Evolutionary conservation across 1,140 invertebrate genomes (phyloP), one percentile per base, ranked within the genome.

Genomic region (Dysdera silvatica): DNA sequence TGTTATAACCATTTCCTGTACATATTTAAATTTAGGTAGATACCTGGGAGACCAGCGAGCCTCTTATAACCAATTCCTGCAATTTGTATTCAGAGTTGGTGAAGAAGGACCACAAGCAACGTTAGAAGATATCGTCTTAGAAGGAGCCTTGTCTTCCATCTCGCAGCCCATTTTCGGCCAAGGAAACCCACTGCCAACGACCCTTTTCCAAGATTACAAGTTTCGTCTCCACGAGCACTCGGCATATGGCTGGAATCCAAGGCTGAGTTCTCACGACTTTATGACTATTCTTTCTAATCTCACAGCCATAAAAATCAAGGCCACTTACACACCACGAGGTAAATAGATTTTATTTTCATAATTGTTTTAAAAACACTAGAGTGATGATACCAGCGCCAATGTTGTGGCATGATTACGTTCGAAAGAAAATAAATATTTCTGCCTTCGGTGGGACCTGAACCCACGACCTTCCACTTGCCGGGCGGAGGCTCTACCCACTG

Each of bases 1-100:
- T 24, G 31, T 3, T 10, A 29, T 28, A n/a, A n/a, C n/a, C n/a
- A 59, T 35, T 60, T 60, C 33, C 20, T 29, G 4, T 56, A 33
- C 43, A 4, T 32, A 28, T 63, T 28, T 69, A 61, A 63, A 74
- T 76, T 62, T 71, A 85, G 87, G 85, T 54, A 83, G 86, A 71
- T 97, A 91, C 74, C 78, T 97, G 14, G 93, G 93, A 0, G 92
- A 98, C 78, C 93, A 96, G 73, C 79, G 92, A 63, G 85, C 87
- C 31, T 93, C 91, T 35, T 99, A 98, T 76, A 97, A 97, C 77
- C 91, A 95, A 70, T 82, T 90, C 61, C 73, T 99, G n/a, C 84
- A 84, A 32, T 98, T 98, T 72, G 87, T 83, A 24, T 76, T 98
- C n/a, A 82, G 88, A 62, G 86, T 95, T 18, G 88, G 86, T 2